Evolutionary conservation across 2,797 vertebrate species (phyloP).

Genomic region (Gymnopithys bicolor): DNA sequence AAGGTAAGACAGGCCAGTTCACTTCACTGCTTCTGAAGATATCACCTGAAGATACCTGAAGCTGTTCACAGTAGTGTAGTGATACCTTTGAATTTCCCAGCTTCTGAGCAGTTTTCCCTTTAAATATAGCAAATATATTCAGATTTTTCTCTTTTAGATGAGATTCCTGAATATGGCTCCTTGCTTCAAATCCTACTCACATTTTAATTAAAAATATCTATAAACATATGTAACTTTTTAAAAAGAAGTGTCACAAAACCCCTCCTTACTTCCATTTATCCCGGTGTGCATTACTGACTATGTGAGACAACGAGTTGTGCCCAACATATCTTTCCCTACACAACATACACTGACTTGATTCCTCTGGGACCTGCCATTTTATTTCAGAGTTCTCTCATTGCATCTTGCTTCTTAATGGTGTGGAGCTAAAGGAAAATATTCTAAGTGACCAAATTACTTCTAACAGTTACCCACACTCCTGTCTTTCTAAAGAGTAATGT

Average conservation of each 20-base stretch:
- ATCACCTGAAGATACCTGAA: background rate
- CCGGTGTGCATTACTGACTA: background rate
- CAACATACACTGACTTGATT: background rate
- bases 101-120: background rate
- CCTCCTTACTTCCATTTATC: background rate
- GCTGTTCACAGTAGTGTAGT: background rate
- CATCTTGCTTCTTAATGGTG: background rate
- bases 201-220: background rate
- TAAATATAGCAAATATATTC: background rate
- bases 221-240: background rate
- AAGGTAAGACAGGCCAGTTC: background rate
- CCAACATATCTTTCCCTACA: accelerated
- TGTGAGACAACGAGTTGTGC: accelerated
- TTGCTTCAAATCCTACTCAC: background rate
- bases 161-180: background rate
- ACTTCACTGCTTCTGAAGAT: background rate
- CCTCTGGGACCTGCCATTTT: background rate
- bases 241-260: background rate
- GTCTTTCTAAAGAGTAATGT: background rate
- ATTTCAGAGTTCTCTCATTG: background rate
- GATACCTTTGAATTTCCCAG: background rate
- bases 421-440: background rate
- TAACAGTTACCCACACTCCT: background rate
- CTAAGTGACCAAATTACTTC: background rate
- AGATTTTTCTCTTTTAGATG: background rate